Evolutionary conservation across 2,888 invertebrate genomes (phyloP), one percentile per base, ranked within the genome.

Genomic region (Thereva unica): DNA sequence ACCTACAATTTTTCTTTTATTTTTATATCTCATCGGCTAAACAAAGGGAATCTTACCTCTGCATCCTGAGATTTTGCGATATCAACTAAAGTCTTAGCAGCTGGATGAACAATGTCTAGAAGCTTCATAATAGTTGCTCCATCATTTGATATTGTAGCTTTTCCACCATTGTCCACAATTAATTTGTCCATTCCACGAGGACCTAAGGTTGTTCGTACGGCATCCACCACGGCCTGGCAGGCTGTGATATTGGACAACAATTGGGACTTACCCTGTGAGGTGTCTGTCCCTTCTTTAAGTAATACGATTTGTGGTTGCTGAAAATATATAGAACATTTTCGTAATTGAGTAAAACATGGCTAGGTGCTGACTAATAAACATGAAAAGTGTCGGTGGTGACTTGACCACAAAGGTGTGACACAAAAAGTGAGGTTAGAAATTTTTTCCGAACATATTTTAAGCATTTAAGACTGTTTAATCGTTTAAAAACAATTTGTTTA

Each of bases 141-240:
- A 82, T 99, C 99, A 78, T 99, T 99, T 1, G 98, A 98, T 73
- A 99, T 98, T 3, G 97, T 97, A 0, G 97, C 92, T 78, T 93
- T 95, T 67, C 96, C 95, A 72, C 86, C 85, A 70, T 86, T 85
- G 77, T 95, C 92, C 0, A 99, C 97, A 69, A 99, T 95, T 61
- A 99, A 85, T 80, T 99, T 99, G 82, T 99, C 99, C 97, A 99
- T 96, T 71, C 99, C 99, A 38, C 99, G 88, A 5, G 99, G 99
- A 52, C 99, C 99, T 49, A 99, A 85, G 0, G 99, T 99, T 1
- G 99, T 99, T 67, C 97, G 88, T 1, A 87, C 95, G 45, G 97
- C 93, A 84, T 99, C 98, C 1, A 95, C 95, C 41, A 99, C 91
- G 6, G 89, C 85, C 80, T 95, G 94, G 79, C 97, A 98, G 34